A percentile compares a stretch with the other conserved stretches of the same genome.
Evolutionary conservation across 2,797 vertebrate species (phyloP).

Genomic region (Todus mexicanus): DNA sequence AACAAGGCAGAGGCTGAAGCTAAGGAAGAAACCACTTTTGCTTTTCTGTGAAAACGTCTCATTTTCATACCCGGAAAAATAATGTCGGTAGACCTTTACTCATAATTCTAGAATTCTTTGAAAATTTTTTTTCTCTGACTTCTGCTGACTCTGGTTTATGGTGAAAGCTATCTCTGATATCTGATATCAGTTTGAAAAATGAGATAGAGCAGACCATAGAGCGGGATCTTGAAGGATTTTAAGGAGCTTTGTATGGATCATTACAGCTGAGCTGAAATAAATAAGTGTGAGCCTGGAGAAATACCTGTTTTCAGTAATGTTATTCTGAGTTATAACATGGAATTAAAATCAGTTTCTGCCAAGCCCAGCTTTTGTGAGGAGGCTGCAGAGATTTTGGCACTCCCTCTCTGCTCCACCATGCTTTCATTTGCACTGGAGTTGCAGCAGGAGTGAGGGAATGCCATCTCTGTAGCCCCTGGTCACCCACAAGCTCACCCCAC

Average conservation of each 20-base stretch:
- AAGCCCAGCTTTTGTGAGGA: rapidly evolving
- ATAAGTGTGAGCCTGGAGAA: neutral
- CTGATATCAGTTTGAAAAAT: neutral
- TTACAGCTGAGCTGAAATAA: neutral
- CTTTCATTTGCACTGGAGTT: neutral
- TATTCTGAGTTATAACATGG: neutral
- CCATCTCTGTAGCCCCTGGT: neutral
- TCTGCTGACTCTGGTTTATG: neutral
- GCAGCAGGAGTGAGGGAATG: neutral
- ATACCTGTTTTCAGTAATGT: neutral
- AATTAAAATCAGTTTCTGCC: neutral
- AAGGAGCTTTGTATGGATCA: rapidly evolving
- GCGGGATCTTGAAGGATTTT: neutral
- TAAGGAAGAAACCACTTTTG: neutral
- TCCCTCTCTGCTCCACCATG: neutral
- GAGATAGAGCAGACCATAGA: neutral
- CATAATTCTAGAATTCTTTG: neutral
- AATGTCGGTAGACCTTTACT: neutral
- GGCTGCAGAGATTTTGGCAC: neutral
- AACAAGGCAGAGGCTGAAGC: neutral
- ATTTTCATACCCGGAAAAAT: neutral
- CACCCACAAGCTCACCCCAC: neutral
- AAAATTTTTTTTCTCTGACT: neutral
- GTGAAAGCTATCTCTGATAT: neutral
- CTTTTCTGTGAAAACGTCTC: neutral